Base-by-base conservation (phyloP, 2,888 invertebrate species). In the Exocentrus adspersus region DNA sequence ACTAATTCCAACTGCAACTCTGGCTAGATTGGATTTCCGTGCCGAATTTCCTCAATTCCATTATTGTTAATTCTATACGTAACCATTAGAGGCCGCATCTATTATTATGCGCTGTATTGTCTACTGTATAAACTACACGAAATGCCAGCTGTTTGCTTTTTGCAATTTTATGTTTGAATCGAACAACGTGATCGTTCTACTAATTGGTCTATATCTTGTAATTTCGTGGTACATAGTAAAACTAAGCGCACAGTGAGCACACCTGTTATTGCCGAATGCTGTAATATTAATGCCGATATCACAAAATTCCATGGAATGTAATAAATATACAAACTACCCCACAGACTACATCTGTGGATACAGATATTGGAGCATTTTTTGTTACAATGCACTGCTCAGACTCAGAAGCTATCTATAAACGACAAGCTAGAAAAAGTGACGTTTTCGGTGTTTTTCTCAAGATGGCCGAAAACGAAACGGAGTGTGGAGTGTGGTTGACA, bases 51-150 rank as follows among this genome's bases (percentile, higher is more conserved):
- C 60, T 43, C 52, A 16, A 60, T 60, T 60, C 52, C 32, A 42
- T 60, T 60, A 56, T 48, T 50, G 60, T 28, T 51, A 60, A 60
- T 52, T 60, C 60, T 41, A 60, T 60, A 60, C 30, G 19, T 37
- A 20, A 16, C 53, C 42, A 53, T 53, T 53, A 53, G 41, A 42
- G 41, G 16, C 20, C 5, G 19, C 20, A 41, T 53, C 41, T 42
- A 53, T 53, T 53, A 42, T 53, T 53, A 53, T 53, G 16, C 24
- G 16, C 48, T 48, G 7, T 48, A 28, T 28, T 28, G 28, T 48
- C 48, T 28, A 48, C 48, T 28, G 5, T 24, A 48, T 48, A 48
- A 48, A 48, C 28, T 28, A 48, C 48, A 24, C 48, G 16, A 48
- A 16, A 48, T 14, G 28, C 16, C 28, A 48, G 48, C 48, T 48